A percentile compares a stretch with the other conserved stretches of the same genome.
These are phyloP conservation scores for Takifugu flavidus DNA, from an alignment of 2,113 vertebrate species.

Conservation along the genomic window DNA sequence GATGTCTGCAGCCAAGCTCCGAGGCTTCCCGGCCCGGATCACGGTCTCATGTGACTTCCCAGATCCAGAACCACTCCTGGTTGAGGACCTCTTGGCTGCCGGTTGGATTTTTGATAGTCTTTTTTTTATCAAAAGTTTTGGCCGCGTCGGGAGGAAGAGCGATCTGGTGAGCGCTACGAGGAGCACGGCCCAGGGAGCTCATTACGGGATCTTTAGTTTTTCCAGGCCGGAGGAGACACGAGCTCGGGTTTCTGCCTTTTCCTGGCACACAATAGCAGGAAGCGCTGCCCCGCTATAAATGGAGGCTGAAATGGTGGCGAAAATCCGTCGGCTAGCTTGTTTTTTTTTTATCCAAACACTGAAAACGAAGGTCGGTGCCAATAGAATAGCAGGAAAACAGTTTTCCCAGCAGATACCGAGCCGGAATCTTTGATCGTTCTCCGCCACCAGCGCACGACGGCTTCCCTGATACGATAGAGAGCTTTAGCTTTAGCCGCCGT, in stretches of 20 bases:
- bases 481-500: too few species aligned
- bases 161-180: slow-evolving; percentile 50
- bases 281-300: slow-evolving; percentile 75
- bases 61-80: slow-evolving; percentile 30
- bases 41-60: slow-evolving; percentile 28
- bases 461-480: too few species aligned
- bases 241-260: slow-evolving; percentile 70
- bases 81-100: slow-evolving; percentile 22
- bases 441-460: too few species aligned
- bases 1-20: slow-evolving; percentile 29
- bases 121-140: slow-evolving; percentile 7
- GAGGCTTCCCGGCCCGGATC: slow-evolving; percentile 55
- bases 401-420: neutral
- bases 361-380: slow-evolving; percentile 37
- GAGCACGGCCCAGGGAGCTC: neutral
- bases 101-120: slow-evolving; percentile 27
- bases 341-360: slow-evolving; percentile 30
- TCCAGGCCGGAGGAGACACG: slow-evolving; percentile 41
- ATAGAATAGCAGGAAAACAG: slow-evolving; percentile 30
- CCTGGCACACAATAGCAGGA: slow-evolving; percentile 87
- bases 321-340: slow-evolving; percentile 35
- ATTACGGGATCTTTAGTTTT: slow-evolving; percentile 1
- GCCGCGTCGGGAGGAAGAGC: neutral
- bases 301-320: slow-evolving; percentile 62
- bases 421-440: too few species aligned